These are phyloP conservation scores for Terebella lapidaria DNA, from an alignment of 2,888 invertebrate genomes.

Conservation along the genomic window DNA sequence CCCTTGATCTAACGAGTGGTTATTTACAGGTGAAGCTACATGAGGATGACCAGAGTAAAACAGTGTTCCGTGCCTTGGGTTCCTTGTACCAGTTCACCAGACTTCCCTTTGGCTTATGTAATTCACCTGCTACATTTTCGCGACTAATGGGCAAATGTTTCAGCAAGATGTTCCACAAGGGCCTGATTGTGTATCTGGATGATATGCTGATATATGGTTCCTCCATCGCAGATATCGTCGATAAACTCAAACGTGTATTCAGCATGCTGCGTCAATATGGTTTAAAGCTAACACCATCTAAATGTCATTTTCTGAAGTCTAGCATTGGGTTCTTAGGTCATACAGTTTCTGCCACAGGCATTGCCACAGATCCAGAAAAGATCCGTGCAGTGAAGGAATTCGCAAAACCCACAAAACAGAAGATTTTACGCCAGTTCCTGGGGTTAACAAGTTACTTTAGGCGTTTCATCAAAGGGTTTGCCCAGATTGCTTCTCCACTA, in stretches of 20 bases:
- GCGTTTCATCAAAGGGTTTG: background rate
- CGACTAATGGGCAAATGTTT: background rate
- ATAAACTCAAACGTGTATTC: background rate
- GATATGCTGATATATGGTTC: background rate
- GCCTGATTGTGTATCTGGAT: background rate
- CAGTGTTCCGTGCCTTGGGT: background rate
- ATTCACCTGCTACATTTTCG: background rate
- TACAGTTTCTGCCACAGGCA: background rate
- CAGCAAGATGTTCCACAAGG: background rate
- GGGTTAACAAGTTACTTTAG: background rate
- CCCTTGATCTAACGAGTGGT: background rate
- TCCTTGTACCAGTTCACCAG: background rate
- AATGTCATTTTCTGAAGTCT: background rate
- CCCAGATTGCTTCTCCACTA: background rate
- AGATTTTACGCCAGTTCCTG: background rate
- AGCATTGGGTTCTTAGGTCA: background rate
- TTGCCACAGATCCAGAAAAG: constrained; percentile 1
- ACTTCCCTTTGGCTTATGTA: background rate
- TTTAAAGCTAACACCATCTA: background rate
- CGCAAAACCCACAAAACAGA: background rate
- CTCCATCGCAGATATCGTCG: background rate
- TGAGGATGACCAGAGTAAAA: background rate
- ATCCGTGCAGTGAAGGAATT: background rate
- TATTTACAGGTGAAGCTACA: background rate
- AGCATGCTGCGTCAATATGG: too few species aligned